phyloP scores from a whole-genome alignment of 2,113 vertebrate species.

The Serinus canaria region DNA sequence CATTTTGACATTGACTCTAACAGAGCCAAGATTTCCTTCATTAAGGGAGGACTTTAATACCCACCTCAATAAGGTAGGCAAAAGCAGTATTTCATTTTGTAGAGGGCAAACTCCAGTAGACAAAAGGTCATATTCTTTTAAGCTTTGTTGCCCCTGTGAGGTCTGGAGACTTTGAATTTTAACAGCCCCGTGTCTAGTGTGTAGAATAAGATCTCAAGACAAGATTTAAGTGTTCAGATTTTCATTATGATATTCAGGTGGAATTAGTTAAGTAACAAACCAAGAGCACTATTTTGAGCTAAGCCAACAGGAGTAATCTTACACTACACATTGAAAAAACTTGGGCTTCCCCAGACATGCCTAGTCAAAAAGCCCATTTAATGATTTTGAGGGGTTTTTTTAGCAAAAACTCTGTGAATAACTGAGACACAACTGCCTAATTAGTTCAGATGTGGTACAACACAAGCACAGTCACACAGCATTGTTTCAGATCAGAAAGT shows the following conservation, averaged over 20 bases:
- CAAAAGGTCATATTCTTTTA: neutral
- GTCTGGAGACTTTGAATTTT: neutral
- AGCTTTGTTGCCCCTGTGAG: neutral
- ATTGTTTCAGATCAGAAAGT: neutral
- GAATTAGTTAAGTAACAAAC: neutral
- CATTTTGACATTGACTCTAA: neutral
- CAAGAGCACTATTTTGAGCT: neutral
- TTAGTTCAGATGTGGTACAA: neutral
- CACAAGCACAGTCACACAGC: neutral
- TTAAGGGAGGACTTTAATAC: neutral
- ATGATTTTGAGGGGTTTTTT: fast-evolving
- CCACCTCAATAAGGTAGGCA: neutral
- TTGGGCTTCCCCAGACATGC: neutral
- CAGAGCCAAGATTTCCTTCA: constrained; percentile 7
- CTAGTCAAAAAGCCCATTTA: neutral
- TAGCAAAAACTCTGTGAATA: neutral
- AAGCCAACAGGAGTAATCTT: neutral
- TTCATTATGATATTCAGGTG: neutral
- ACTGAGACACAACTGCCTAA: neutral
- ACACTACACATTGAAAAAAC: neutral
- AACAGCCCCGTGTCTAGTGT: neutral
- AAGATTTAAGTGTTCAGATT: neutral
- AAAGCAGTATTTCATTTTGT: neutral
- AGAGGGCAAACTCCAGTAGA: neutral
- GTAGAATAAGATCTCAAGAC: neutral